Base-by-base conservation (phyloP, 2,113 vertebrate species). In the Hippocampus guttulatus region DNA sequence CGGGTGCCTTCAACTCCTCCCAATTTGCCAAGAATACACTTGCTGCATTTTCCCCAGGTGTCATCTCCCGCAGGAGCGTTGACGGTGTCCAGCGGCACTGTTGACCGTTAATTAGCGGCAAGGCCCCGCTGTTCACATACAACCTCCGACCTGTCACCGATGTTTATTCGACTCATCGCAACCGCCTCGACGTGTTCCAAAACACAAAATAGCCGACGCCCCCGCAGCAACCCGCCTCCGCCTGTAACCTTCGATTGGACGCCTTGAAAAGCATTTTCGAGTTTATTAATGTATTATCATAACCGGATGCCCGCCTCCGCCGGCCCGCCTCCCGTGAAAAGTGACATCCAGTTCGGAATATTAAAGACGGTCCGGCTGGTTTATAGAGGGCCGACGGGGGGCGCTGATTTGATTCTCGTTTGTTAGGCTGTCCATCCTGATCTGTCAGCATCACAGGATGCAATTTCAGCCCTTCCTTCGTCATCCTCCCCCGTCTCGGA, bases 371-470 rank as follows among this genome's bases (percentile, higher is more conserved):
- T 18, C 33, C 70, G 83, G 80, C 86, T 90, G 85, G 84, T 90
- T 91, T 88, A 86, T 85, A 85, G 77, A 64, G 81, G 70, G 85
- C 80, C 83, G 79, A 78, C 65, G 25, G 67, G 81, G 81, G 80
- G 75, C 64, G 74, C 83, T 87, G 84, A 88, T 89, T 88, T 83
- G 86, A 88, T 88, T 91, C 90, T 84, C 67, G 81, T 90, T 90
- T 90, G 91, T 91, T 84, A 82, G 88, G 89, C 87, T 87, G 89
- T 91, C 89, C 82, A 65, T 88, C 79, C 78, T 89, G 89, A 92
- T 90, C 88, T 70, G 82, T 83, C 78, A 75, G 86, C 88, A 90
- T 90, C 88, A 82, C 73, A 85, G 68, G 77, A 87, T 81, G 79
- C 80, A 76, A 77, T 89, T 85, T 81, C 84, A 80, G 79, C 82